Evolutionary conservation across 2,113 vertebrate species (phyloP).

Genomic region (Ptychochromis oligacanthus): DNA sequence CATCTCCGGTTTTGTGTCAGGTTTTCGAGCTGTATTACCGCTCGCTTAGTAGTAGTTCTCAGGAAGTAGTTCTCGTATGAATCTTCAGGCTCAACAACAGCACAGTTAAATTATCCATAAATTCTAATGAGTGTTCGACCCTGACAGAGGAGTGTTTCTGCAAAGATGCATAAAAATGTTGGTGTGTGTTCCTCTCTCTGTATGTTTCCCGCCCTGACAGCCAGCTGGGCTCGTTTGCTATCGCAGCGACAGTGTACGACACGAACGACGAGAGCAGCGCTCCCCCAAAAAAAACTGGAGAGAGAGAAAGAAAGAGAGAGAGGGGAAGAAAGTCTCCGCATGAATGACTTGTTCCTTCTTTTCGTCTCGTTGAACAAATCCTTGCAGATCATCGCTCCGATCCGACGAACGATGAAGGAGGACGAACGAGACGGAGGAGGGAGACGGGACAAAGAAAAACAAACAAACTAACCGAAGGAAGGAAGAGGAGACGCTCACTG

Average conservation of each 20-base stretch:
- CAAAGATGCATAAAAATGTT: not conserved
- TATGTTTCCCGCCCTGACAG: not conserved
- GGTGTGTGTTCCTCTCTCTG: not conserved
- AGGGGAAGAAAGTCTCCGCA: conserved; percentile 10
- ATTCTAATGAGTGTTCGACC: not conserved
- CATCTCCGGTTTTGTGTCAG: no score
- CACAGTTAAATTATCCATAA: not conserved
- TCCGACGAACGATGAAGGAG: not conserved
- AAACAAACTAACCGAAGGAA: not conserved
- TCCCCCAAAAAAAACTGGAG: not conserved
- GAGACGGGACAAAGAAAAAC: not conserved
- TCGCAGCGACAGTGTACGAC: not conserved
- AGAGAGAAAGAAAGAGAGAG: not conserved
- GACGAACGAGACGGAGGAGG: not conserved
- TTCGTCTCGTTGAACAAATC: conserved; percentile 49
- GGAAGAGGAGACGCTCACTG: not conserved
- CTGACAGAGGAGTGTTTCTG: not conserved
- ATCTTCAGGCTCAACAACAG: not conserved
- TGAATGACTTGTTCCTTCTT: conserved; percentile 60
- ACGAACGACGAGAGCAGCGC: not conserved
- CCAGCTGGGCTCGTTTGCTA: conserved; percentile 23
- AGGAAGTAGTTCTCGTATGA: not conserved
- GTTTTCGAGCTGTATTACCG: no score
- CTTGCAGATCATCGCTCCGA: conserved; percentile 6
- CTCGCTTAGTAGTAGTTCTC: no score